Evolutionary conservation across 2,113 vertebrate species (phyloP), one percentile per base, ranked within the genome.

Genomic region (Gorsachius goisagi): DNA sequence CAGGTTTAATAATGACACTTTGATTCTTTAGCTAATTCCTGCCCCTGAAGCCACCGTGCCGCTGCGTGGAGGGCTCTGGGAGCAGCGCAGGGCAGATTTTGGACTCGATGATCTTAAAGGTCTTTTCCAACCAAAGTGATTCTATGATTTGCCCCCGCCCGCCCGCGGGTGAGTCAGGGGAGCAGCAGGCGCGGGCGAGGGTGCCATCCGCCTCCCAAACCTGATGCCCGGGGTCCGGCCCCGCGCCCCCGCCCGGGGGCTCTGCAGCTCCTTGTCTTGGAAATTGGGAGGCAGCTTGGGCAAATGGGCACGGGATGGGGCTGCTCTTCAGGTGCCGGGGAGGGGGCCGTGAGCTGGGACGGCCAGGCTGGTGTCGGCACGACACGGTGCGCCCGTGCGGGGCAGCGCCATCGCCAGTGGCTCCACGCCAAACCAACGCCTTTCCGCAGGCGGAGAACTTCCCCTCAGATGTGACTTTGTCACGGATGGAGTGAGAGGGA

Each of bases 291-390:
- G 20, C 4, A 62, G 12, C 3, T 30, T 12, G 23, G 2, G 6
- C 39, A 41, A 41, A 41, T 12, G 39, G 39, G 39, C 39, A 39
- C 39, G 41, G 24, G 28, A 21, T 3, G 9, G 37, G 21, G 15
- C 6, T 7, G n/a, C 1, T 6, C 9, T 28, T 4, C 37, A 27
- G 14, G 10, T 30, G 39, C 39, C 5, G 7, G 17, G 52, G 32
- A 28, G 16, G 22, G 20, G 12, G 20, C 21, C 0, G 0, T 5
- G 14, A 56, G 35, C 19, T n/a, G n/a, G n/a, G n/a, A n/a, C n/a
- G n/a, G n/a, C n/a, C 39, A 9, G 20, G 64, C 32, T n/a, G 56
- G 18, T 33, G 78, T 49, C 1, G 7, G 39, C 41, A 47, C 21
- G 27, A 41, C 52, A 53, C 0, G 0, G 59, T 2, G 39, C 2